These are phyloP conservation scores for Hemiscyllium ocellatum DNA, from an alignment of 2,113 vertebrate species.

Conservation along the genomic window DNA sequence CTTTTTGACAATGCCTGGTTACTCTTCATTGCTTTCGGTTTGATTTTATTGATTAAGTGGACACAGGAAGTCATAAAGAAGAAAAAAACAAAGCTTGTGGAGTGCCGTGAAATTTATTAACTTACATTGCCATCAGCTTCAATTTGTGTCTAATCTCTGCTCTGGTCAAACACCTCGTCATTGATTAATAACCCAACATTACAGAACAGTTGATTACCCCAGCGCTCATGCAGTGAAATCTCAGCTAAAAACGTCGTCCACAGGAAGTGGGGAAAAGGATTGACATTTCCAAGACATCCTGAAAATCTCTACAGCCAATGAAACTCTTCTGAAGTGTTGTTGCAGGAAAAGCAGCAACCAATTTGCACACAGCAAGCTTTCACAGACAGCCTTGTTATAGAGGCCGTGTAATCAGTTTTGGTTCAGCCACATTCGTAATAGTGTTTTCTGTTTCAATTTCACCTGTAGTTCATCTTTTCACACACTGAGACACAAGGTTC, in stretches of 20 bases:
- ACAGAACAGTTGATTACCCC: not conserved
- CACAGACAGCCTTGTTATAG: no score
- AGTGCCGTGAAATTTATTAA: not conserved
- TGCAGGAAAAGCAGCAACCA: no score
- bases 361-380: no score
- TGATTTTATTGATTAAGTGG: not conserved
- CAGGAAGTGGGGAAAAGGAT: not conserved
- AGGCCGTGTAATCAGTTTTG: no score
- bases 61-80: not conserved
- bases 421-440: no score
- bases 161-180: not conserved
- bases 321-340: not conserved
- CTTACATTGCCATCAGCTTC: not conserved
- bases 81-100: not conserved
- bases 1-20: not conserved
- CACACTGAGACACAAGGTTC: no score
- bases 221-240: not conserved
- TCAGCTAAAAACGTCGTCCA: not conserved
- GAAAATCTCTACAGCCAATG: not conserved
- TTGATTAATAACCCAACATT: not conserved
- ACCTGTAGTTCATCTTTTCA: no score
- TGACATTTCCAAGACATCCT: not conserved
- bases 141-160: not conserved
- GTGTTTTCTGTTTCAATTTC: no score
- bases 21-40: not conserved